phyloP scores from a whole-genome alignment of 2,797 vertebrate genomes.

The Malurus splendens region DNA sequence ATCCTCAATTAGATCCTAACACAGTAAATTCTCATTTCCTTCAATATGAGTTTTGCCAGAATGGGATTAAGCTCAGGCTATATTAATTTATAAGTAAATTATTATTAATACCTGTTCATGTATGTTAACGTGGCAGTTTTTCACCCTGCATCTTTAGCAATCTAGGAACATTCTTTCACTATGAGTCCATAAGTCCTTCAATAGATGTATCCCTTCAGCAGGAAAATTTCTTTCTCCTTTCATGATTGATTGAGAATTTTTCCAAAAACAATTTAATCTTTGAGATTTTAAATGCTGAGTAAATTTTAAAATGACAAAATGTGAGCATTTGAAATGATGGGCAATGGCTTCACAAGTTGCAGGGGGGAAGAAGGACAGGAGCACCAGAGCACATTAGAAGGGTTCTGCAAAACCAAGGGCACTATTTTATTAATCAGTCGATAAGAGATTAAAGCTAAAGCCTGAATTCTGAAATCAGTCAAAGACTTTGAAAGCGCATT shows the following conservation, averaged over 20 bases:
- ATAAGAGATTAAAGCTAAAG: background rate
- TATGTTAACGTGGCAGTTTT: background rate
- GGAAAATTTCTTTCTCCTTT: background rate
- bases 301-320: background rate
- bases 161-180: background rate
- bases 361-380: background rate
- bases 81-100: constrained; percentile 25
- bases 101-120: background rate
- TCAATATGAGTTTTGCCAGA: background rate
- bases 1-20: background rate
- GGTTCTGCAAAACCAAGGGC: background rate
- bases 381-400: background rate
- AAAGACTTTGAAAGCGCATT: background rate
- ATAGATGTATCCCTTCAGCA: background rate
- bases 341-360: background rate
- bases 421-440: background rate
- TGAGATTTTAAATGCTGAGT: background rate
- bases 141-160: background rate
- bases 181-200: background rate
- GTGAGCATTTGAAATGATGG: background rate
- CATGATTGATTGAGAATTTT: background rate
- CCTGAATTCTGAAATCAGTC: background rate
- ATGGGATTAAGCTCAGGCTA: background rate
- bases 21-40: constrained; percentile 24
- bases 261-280: background rate